phyloP scores from a whole-genome alignment of 2,888 invertebrate species.

The Lochmaea capreae region DNA sequence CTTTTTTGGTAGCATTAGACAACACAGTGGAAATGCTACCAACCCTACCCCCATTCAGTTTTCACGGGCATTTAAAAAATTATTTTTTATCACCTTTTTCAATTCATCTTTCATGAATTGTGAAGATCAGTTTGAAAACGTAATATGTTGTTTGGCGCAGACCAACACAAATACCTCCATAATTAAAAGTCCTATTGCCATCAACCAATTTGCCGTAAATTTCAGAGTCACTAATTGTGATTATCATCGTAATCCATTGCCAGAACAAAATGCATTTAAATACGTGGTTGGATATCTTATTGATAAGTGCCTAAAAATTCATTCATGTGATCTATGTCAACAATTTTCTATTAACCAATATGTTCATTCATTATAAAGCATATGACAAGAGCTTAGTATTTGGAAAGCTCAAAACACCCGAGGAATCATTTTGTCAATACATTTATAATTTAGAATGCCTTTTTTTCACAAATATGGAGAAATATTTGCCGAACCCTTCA shows the following conservation, averaged over 20 bases:
- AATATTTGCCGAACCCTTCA: too few relatives aligned
- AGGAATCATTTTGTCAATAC: too few relatives aligned
- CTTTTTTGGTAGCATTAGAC: constrained; percentile 39
- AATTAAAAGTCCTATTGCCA: background rate
- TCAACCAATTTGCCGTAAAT: background rate
- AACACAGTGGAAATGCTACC: constrained; percentile 20
- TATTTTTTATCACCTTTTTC: constrained; percentile 6
- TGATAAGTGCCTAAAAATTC: constrained; percentile 6
- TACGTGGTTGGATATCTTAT: constrained; percentile 22
- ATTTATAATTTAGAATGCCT: too few relatives aligned
- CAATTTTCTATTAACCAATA: background rate
- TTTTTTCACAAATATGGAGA: too few relatives aligned
- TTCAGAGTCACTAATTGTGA: background rate
- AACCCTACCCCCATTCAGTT: constrained; percentile 33
- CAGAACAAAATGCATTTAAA: constrained; percentile 18
- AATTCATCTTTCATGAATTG: constrained; percentile 17
- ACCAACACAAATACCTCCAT: background rate
- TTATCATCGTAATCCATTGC: constrained; percentile 4
- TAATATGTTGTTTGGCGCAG: constrained; percentile 1
- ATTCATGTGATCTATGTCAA: background rate
- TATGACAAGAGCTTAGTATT: constrained; percentile 8
- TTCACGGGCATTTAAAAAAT: constrained; percentile 23
- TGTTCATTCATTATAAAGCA: background rate
- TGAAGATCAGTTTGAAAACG: constrained; percentile 18
- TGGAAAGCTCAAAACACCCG: too few relatives aligned